Percentiles rank a stretch among this genome's conserved stretches.
phyloP scores from a whole-genome alignment of 2,888 invertebrate genomes.

The Dorcus parallelipipedus region DNA sequence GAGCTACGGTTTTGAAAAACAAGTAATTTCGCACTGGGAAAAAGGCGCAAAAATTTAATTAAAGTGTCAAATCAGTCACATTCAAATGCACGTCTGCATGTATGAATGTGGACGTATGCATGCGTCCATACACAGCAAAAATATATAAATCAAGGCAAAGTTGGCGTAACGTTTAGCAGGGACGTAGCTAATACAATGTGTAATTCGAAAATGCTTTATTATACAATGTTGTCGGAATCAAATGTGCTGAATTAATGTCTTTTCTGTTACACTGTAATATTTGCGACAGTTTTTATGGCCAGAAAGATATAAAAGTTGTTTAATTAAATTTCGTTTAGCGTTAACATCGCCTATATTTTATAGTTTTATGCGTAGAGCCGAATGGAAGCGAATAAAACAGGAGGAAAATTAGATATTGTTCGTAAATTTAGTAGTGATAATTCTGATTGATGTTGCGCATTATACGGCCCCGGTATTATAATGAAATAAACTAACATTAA shows the following conservation, averaged over 20 bases:
- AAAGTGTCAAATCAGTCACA: no score
- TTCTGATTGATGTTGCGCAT: slow-evolving; percentile 13
- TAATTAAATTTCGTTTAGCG: slow-evolving; percentile 49
- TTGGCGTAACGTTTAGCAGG: no score
- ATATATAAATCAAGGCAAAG: no score
- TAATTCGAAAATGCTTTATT: slow-evolving; percentile 5
- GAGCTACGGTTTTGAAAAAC: no score
- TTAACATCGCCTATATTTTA: slow-evolving; percentile 42
- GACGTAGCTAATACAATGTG: not conserved
- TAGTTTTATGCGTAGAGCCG: slow-evolving; percentile 14
- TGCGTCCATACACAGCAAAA: no score
- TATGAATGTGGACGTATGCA: no score
- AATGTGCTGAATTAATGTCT: slow-evolving; percentile 43
- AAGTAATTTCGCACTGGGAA: no score
- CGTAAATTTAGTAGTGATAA: not conserved
- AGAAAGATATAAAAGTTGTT: slow-evolving; percentile 48
- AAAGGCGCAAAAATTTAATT: no score
- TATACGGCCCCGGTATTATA: slow-evolving; percentile 20
- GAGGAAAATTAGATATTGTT: not conserved
- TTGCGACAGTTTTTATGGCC: slow-evolving; percentile 45
- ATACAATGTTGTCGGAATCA: slow-evolving; percentile 20
- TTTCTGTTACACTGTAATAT: slow-evolving; percentile 45
- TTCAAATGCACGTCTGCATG: no score
- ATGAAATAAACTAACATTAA: slow-evolving; percentile 42
- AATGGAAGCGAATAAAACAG: not conserved